Evolutionary conservation across 2,113 vertebrate species (phyloP).

Genomic region (Pteruthius melanotis): DNA sequence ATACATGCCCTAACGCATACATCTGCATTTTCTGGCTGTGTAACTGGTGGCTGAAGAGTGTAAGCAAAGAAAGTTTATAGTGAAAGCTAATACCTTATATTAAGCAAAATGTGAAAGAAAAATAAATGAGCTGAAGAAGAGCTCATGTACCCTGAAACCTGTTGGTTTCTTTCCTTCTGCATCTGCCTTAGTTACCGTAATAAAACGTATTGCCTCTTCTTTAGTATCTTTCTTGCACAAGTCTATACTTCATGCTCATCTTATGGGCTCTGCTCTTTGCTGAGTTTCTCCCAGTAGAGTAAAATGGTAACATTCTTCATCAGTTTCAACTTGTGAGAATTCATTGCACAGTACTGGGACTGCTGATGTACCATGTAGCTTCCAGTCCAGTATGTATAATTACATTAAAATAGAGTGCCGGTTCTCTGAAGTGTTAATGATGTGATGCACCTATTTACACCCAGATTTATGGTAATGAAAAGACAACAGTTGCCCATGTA

Average conservation of each 20-base stretch:
- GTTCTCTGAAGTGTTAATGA: not conserved
- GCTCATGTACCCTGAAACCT: not conserved
- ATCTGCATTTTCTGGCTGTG: slow-evolving; percentile 16
- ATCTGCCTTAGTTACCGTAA: not conserved
- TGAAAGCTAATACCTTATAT: slow-evolving; percentile 4
- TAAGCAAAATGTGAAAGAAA: slow-evolving; percentile 20
- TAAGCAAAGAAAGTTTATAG: not conserved
- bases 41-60: not conserved
- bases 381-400: not conserved
- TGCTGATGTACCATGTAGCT: not conserved
- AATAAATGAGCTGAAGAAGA: slow-evolving; percentile 31
- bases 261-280: not conserved
- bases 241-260: not conserved
- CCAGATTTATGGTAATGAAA: not conserved
- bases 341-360: not conserved
- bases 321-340: not conserved
- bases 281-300: not conserved
- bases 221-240: not conserved
- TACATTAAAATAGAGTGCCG: not conserved
- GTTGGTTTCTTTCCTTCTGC: not conserved
- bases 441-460: not conserved
- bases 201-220: not conserved
- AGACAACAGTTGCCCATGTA: not conserved
- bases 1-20: not conserved
- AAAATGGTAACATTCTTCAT: not conserved